Evolutionary conservation across 2,113 vertebrate species (phyloP).

Genomic region (Marmota monax): DNA sequence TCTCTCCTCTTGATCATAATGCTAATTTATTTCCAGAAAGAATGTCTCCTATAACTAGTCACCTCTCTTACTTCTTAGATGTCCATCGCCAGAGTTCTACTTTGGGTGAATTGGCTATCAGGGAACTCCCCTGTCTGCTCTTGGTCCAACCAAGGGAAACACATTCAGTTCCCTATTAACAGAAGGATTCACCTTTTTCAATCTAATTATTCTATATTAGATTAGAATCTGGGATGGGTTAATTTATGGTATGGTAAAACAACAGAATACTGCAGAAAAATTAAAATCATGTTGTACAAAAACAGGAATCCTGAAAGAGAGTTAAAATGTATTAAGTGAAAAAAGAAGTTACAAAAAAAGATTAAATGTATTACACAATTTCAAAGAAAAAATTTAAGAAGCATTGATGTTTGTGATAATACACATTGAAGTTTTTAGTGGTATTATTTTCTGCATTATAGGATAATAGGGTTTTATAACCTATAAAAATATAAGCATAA

Average conservation of each 20-base stretch:
- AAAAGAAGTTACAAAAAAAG: neutral
- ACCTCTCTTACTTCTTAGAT: neutral
- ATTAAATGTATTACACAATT: neutral
- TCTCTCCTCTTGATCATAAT: neutral
- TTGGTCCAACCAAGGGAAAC: neutral
- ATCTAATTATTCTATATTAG: neutral
- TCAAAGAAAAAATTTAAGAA: neutral
- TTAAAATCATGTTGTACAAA: neutral
- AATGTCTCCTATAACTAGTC: neutral
- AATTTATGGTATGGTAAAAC: neutral
- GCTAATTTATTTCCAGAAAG: neutral
- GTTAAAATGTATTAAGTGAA: neutral
- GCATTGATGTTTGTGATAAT: neutral
- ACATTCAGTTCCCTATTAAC: neutral
- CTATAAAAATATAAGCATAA: neutral
- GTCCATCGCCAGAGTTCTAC: too few species aligned
- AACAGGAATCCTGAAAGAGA: neutral
- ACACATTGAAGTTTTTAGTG: neutral
- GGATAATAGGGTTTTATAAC: neutral
- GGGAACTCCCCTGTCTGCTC: neutral
- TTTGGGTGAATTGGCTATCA: neutral
- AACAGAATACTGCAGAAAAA: neutral
- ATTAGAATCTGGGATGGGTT: neutral
- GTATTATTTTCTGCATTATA: neutral
- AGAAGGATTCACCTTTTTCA: neutral